Base-by-base conservation (phyloP, 2,113 vertebrate genomes). In the Leuciscus idus region DNA sequence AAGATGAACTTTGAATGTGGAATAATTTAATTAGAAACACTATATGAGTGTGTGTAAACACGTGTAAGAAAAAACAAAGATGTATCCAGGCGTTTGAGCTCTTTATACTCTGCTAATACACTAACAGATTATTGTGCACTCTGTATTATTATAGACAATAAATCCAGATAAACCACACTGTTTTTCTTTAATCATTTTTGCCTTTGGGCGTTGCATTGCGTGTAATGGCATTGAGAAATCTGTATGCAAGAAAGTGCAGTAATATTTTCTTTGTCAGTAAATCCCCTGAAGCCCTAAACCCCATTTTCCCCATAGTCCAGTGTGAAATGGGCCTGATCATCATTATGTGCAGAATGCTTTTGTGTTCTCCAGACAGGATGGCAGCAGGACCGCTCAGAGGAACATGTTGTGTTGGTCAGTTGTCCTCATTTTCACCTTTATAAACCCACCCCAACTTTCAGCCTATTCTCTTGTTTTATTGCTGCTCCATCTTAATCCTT, bases 141-240 rank as follows among this genome's bases (percentile, higher is more conserved):
- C 48, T 85, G 61, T 79, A 85, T 50, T 52, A 55, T 70, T 73
- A 73, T 26, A 70, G 66, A 68, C 21, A 85, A 80, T 80, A 85
- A 85, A 85, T 77, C 4, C 26, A 57, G 46, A 70, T 73, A 77
- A 77, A 55, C 75, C 75, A 77, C 48, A 26, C n/a, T 26, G 26
- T 12, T 23, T 72, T 39, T 43, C 36, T 39, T 30, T 70, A 21
- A 12, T 43, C 36, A 4, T 43, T 43, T 73, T 43, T 70, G 66
- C 19, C 9, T 43, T 75, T 48, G 43, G 43, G 17, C 2, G n/a
- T 15, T 46, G n/a, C n/a, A 8, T 26, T 74, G 72, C 0, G 15
- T 74, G 23, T 74, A 74, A 74, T 6, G 2, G 39, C 39, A 48
- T 26, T 74, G 43, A 6, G 43, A 74, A 74, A 74, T 13, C 33